Evolutionary conservation across 1,140 invertebrate genomes (phyloP).

Genomic region (Nomia melanderi): DNA sequence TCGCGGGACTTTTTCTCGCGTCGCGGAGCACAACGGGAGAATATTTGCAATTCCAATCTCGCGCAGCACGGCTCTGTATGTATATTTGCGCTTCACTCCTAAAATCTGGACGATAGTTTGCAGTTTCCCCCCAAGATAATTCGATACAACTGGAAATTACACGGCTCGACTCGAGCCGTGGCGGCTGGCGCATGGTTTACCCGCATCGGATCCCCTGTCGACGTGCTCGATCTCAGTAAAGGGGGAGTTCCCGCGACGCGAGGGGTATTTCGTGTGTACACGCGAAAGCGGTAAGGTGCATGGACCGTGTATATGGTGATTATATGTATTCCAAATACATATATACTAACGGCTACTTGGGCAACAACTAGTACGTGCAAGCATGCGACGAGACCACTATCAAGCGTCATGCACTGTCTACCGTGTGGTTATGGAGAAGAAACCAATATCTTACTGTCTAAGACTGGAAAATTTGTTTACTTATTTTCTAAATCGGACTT

Average conservation of each 20-base stretch:
- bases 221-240: conserved; percentile 54
- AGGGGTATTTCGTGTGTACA: conserved; percentile 61
- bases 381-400: conserved; percentile 50
- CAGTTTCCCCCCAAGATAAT: conserved; percentile 32
- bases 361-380: conserved; percentile 45
- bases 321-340: conserved; percentile 50
- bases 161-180: conserved; percentile 7
- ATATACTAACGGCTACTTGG: conserved; percentile 43
- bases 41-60: not conserved
- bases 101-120: conserved; percentile 22
- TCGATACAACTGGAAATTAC: conserved; percentile 36
- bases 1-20: not conserved
- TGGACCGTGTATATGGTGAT: conserved; percentile 60
- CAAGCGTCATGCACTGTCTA: conserved; percentile 49
- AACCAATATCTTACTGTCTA: conserved; percentile 17
- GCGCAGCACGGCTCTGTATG: not conserved
- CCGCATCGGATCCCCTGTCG: conserved; percentile 46
- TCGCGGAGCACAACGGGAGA: not conserved
- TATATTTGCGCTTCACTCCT: not conserved
- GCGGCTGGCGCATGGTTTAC: conserved; percentile 26
- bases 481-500: conserved; percentile 42
- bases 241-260: conserved; percentile 54
- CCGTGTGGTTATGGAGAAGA: conserved; percentile 1
- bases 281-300: conserved; percentile 60
- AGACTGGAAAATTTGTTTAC: conserved; percentile 25